Conservation (phyloP, 2,888 invertebrate genomes). For the Drosophila histrio region DNA sequence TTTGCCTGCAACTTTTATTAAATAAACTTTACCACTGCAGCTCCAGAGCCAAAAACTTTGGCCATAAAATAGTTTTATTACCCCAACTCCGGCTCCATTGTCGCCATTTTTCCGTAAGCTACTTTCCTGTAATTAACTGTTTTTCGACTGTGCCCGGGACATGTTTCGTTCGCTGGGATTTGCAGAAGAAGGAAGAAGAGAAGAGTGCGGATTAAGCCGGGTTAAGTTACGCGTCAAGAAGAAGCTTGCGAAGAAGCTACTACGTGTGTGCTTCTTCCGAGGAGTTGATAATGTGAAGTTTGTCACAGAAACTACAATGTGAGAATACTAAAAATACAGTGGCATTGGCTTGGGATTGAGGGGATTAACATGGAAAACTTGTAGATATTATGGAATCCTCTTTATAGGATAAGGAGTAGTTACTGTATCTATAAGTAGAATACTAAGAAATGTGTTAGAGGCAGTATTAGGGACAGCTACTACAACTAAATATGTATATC, state of each 20-base stretch:
- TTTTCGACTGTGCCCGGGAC: slow-evolving; percentile 48
- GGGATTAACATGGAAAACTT: neutral
- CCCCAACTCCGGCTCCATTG: slow-evolving; percentile 36
- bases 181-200: neutral
- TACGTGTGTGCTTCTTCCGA: slow-evolving; percentile 47
- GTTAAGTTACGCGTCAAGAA: slow-evolving; percentile 15
- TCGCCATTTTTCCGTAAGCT: slow-evolving; percentile 61
- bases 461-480: neutral
- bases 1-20: slow-evolving; percentile 60
- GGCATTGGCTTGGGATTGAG: neutral
- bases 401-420: neutral
- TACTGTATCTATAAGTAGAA: neutral
- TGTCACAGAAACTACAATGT: slow-evolving; percentile 52
- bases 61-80: slow-evolving; percentile 76
- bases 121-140: slow-evolving; percentile 74
- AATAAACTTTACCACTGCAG: slow-evolving; percentile 55
- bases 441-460: too few species aligned
- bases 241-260: slow-evolving; percentile 42
- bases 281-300: slow-evolving; percentile 60
- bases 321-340: slow-evolving; percentile 26
- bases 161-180: slow-evolving; percentile 9
- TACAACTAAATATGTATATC: too few species aligned
- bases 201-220: neutral
- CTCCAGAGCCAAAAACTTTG: slow-evolving; percentile 48
- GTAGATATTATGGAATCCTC: neutral